Evolutionary conservation across 2,113 vertebrate genomes (phyloP).

Genomic region (Bubo bubo): DNA sequence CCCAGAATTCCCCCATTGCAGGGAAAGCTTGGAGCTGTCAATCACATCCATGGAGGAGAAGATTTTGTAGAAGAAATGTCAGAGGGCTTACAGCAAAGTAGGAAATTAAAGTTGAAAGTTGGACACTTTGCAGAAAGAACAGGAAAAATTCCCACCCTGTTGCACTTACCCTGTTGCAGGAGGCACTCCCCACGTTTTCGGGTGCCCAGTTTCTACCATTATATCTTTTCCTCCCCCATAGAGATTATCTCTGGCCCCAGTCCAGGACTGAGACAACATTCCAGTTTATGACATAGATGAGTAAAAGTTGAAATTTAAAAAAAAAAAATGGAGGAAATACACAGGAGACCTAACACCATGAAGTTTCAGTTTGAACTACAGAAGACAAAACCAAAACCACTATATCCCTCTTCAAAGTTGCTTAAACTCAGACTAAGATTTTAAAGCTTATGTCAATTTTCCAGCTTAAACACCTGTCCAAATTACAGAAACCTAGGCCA

Average conservation of each 20-base stretch:
- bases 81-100: background rate
- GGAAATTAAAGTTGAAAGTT: background rate
- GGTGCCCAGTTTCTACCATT: background rate
- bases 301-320: background rate
- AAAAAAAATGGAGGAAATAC: background rate
- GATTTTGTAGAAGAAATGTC: background rate
- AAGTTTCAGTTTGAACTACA: background rate
- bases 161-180: background rate
- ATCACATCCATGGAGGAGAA: background rate
- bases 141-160: background rate
- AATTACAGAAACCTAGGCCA: background rate
- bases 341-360: background rate
- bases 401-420: background rate
- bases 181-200: background rate
- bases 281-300: background rate
- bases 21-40: background rate
- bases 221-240: background rate
- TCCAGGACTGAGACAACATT: background rate
- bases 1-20: fast-evolving
- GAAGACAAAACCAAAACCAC: background rate
- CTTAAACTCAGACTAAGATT: background rate
- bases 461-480: background rate
- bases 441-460: background rate
- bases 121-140: background rate
- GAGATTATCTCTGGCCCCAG: background rate